Percentiles rank a stretch among this genome's conserved stretches.
These are phyloP conservation scores for Octopus bimaculoides DNA, from an alignment of 1,140 invertebrate genomes.

Conservation along the genomic window DNA sequence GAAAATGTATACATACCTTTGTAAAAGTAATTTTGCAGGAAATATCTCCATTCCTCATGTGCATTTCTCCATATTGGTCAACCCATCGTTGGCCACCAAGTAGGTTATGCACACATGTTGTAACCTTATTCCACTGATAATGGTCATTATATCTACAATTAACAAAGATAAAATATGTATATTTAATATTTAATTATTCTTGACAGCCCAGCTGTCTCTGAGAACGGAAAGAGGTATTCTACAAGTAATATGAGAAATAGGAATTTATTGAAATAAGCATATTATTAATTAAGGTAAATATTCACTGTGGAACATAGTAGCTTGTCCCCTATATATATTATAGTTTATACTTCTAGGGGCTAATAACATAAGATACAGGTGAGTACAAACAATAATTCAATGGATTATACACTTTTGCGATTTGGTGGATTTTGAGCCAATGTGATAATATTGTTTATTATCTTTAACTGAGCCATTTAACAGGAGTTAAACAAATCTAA, in stretches of 20 bases:
- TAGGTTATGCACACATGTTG: slow-evolving; percentile 83
- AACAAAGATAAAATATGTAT: slow-evolving; percentile 5
- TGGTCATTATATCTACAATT: slow-evolving; percentile 61
- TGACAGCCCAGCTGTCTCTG: background rate
- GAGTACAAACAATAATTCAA: too few relatives aligned
- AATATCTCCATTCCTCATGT: slow-evolving; percentile 67
- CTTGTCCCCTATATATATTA: too few relatives aligned
- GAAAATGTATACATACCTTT: slow-evolving; percentile 62
- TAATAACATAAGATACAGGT: too few relatives aligned
- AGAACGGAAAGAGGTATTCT: background rate
- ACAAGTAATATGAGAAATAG: background rate
- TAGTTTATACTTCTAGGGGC: too few relatives aligned
- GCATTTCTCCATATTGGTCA: slow-evolving; percentile 82
- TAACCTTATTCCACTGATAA: slow-evolving; percentile 84
- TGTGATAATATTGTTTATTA: too few relatives aligned
- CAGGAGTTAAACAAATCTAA: too few relatives aligned
- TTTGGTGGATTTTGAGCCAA: too few relatives aligned
- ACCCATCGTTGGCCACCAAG: slow-evolving; percentile 81
- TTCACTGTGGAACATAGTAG: too few relatives aligned
- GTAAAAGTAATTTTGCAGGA: slow-evolving; percentile 78
- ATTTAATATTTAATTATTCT: slow-evolving; percentile 12
- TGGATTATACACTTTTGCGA: too few relatives aligned
- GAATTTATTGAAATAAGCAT: too few relatives aligned
- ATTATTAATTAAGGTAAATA: too few relatives aligned
- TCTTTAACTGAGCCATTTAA: too few relatives aligned